Conservation (phyloP, 2,797 vertebrate species). For the Morelia viridis region DNA sequence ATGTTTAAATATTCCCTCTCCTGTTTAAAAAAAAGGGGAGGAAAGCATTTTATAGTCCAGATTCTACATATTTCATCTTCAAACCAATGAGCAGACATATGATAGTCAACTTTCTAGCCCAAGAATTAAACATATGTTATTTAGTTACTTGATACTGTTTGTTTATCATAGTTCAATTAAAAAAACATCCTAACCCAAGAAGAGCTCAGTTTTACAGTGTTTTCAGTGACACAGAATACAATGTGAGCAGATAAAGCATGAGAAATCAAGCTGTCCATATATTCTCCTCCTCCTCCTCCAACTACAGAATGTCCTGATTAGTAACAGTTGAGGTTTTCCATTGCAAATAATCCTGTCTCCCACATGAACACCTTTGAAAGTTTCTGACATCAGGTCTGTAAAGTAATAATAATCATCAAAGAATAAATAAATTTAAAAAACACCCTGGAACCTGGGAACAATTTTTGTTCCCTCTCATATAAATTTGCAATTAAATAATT, state of each 20-base stretch:
- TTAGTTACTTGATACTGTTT: not conserved
- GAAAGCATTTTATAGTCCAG: conserved; percentile 39
- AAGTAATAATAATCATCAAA: not conserved
- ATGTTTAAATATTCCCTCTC: not conserved
- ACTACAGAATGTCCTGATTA: not conserved
- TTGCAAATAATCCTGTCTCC: not conserved
- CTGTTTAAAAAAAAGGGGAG: not conserved
- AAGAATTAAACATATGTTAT: not conserved
- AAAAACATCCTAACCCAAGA: conserved; percentile 12
- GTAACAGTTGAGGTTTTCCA: not conserved
- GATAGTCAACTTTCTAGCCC: not conserved
- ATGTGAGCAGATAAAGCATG: not conserved
- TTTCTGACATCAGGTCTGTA: not conserved
- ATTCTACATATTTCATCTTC: not conserved
- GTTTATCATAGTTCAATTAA: not conserved
- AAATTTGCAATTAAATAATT: conserved; percentile 54
- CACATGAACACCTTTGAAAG: not conserved
- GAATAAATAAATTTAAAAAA: conserved; percentile 6
- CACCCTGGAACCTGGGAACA: conserved; percentile 27
- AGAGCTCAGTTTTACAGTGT: conserved; percentile 21
- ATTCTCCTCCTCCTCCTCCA: not conserved
- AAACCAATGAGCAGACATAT: conserved; percentile 7
- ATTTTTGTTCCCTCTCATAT: conserved; percentile 2
- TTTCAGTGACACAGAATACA: not conserved
- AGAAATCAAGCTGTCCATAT: not conserved